Percentiles rank a stretch among this genome's conserved stretches.
Evolutionary conservation across 2,888 invertebrate species (phyloP).

Genomic region (Mythimna albipuncta): DNA sequence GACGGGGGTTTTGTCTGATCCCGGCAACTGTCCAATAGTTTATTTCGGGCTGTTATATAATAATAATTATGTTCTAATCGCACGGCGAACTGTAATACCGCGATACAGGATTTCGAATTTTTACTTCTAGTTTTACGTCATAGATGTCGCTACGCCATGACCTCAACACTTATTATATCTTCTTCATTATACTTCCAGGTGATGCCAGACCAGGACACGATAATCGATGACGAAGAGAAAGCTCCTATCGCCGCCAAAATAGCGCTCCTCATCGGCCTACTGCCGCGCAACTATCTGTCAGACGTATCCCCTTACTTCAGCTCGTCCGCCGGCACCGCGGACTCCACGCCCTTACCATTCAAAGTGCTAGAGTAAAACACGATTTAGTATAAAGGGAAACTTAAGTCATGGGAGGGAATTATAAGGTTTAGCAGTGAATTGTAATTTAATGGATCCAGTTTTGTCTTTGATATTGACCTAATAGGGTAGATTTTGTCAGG

Average conservation of each 20-base stretch:
- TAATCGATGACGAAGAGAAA: slow-evolving; percentile 86
- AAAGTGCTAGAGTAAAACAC: slow-evolving; percentile 82
- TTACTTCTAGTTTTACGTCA: too few species aligned
- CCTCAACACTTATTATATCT: not conserved
- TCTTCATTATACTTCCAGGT: slow-evolving; percentile 84
- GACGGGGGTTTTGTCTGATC: too few species aligned
- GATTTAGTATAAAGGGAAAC: slow-evolving; percentile 12
- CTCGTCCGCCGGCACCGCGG: slow-evolving; percentile 76
- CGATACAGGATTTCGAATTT: too few species aligned
- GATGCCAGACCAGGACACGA: slow-evolving; percentile 94
- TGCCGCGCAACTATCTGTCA: slow-evolving; percentile 85
- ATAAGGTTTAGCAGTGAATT: slow-evolving; percentile 38
- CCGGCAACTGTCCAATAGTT: too few species aligned
- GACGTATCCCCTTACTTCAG: slow-evolving; percentile 84
- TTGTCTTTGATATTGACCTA: not conserved
- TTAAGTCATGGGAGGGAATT: slow-evolving; percentile 37
- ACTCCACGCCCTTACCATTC: slow-evolving; percentile 80
- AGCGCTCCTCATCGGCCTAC: slow-evolving; percentile 89
- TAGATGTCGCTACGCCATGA: too few species aligned
- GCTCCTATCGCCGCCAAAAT: slow-evolving; percentile 90
- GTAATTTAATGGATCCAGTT: slow-evolving; percentile 19
- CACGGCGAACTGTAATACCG: too few species aligned
- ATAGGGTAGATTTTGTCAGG: slow-evolving; percentile 3
- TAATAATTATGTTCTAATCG: too few species aligned
- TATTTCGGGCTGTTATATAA: too few species aligned